phyloP scores from a whole-genome alignment of 2,797 vertebrate genomes.

The Molossus molossus region DNA sequence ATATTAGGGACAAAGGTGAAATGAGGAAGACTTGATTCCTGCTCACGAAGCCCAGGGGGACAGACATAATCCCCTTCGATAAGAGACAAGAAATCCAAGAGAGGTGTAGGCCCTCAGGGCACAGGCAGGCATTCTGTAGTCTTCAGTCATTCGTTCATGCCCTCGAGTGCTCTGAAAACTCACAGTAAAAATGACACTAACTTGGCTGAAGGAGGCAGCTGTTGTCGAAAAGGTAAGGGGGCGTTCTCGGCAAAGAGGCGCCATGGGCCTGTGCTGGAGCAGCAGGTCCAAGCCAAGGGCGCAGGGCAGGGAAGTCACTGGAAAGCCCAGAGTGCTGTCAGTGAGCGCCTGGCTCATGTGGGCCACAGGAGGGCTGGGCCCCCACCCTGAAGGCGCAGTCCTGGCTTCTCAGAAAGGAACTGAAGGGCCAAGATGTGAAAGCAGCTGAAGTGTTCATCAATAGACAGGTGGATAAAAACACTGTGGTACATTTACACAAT shows the following conservation, averaged over 20 bases:
- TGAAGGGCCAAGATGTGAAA: too few relatives aligned
- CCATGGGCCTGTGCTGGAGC: background rate
- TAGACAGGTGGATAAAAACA: background rate
- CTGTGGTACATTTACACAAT: too few relatives aligned
- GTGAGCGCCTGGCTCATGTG: background rate
- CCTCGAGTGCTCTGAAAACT: background rate
- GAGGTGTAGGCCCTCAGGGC: background rate
- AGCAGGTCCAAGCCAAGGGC: background rate
- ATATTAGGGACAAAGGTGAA: background rate
- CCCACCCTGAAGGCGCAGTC: background rate
- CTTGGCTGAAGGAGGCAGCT: background rate
- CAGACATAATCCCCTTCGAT: background rate
- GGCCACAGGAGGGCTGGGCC: accelerated
- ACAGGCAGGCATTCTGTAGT: background rate
- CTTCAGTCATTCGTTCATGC: background rate
- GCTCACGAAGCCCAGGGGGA: background rate
- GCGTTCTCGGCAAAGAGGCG: background rate
- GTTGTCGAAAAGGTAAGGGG: background rate
- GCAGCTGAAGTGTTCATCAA: background rate
- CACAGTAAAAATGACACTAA: background rate
- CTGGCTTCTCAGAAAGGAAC: background rate
- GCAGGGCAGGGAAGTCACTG: background rate
- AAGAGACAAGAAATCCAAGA: background rate
- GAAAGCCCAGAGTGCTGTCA: background rate
- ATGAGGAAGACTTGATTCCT: background rate